phyloP scores from a whole-genome alignment of 1,140 invertebrate species.

The Carcinoscorpius rotundicauda region DNA sequence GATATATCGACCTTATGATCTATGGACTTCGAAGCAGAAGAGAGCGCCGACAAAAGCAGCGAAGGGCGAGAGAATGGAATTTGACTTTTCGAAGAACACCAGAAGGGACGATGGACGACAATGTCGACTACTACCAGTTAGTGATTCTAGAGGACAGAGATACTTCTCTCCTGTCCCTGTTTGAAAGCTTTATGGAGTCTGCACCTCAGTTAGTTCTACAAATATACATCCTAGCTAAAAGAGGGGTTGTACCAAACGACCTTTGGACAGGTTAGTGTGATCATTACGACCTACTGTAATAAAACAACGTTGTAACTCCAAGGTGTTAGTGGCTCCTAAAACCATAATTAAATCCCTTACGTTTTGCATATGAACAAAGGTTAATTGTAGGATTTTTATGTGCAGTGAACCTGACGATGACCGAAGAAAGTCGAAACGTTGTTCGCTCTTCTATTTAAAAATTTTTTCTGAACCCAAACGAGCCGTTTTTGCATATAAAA shows the following conservation, averaged over 20 bases:
- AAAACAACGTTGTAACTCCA: too few species aligned
- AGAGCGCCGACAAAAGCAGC: neutral
- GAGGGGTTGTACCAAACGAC: conserved; percentile 4
- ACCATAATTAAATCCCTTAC: too few species aligned
- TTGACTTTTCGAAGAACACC: neutral
- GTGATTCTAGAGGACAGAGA: conserved; percentile 25
- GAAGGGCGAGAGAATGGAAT: neutral
- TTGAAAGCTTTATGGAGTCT: conserved; percentile 24
- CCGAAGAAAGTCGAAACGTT: too few species aligned
- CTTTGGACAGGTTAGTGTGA: neutral
- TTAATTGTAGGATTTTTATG: too few species aligned
- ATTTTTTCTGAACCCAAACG: too few species aligned
- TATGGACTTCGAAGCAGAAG: neutral
- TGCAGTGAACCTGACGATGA: too few species aligned
- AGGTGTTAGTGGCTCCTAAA: too few species aligned
- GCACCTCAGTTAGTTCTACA: conserved; percentile 23
- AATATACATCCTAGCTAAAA: conserved; percentile 21
- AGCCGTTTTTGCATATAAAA: too few species aligned
- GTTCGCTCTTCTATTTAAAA: too few species aligned
- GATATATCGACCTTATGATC: neutral
- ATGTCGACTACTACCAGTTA: conserved; percentile 18
- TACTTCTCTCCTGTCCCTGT: conserved; percentile 22
- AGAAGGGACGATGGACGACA: neutral
- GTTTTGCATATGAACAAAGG: too few species aligned
- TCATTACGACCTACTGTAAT: too few species aligned